Evolutionary conservation across 2,888 invertebrate species (phyloP).

Genomic region (Eupithecia dodoneata): DNA sequence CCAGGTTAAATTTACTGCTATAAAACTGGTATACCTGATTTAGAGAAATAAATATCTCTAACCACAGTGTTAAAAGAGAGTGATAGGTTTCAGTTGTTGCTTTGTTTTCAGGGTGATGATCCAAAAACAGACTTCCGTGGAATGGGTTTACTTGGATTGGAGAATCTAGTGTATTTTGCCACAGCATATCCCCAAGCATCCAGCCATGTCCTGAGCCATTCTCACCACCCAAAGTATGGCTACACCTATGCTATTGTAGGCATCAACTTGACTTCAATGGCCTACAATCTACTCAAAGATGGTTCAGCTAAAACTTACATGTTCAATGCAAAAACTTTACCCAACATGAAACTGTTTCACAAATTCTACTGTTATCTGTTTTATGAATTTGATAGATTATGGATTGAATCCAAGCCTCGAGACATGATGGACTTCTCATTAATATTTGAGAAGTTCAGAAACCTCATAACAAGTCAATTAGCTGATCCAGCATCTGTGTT

Average conservation of each 20-base stretch:
- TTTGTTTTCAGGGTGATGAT: conserved; percentile 91
- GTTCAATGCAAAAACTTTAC: conserved; percentile 90
- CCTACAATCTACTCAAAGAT: conserved; percentile 90
- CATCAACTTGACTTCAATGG: conserved; percentile 97
- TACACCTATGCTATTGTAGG: conserved; percentile 96
- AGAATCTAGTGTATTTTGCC: conserved; percentile 95
- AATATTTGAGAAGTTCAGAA: conserved; percentile 94
- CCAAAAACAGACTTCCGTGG: conserved; percentile 99
- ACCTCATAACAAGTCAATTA: conserved; percentile 87
- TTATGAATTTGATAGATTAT: conserved; percentile 97
- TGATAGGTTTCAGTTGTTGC: not conserved
- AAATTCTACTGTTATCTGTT: conserved; percentile 97
- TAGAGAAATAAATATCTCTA: too few species aligned
- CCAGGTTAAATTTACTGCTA: too few species aligned
- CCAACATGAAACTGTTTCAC: conserved; percentile 91
- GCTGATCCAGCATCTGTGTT: conserved; percentile 88
- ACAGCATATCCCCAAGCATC: conserved; percentile 91
- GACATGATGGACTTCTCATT: conserved; percentile 98
- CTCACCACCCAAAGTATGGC: conserved; percentile 94
- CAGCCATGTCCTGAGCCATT: conserved; percentile 92
- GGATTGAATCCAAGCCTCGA: conserved; percentile 95
- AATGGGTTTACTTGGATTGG: conserved; percentile 97
- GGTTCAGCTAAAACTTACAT: conserved; percentile 95
- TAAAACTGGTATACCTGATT: too few species aligned
- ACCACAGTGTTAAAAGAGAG: too few species aligned